These are phyloP conservation scores for Limenitis camilla DNA, from an alignment of 2,888 invertebrate genomes.

Conservation along the genomic window DNA sequence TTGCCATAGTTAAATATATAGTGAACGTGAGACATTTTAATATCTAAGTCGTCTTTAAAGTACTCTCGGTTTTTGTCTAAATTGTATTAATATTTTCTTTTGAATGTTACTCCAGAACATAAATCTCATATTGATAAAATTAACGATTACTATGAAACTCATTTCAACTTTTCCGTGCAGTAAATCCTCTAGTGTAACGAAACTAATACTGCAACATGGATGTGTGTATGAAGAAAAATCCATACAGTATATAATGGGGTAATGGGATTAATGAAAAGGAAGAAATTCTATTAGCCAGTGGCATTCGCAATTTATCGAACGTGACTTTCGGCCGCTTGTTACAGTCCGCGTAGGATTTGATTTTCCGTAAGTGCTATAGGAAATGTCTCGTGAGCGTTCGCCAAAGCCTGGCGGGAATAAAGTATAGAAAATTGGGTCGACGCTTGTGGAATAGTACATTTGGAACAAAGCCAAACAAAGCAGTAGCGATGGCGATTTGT, in stretches of 20 bases:
- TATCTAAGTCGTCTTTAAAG: no score
- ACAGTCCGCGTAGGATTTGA: slow-evolving; percentile 39
- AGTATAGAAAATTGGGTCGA: slow-evolving; percentile 64
- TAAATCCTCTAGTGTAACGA: no score
- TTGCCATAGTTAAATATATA: no score
- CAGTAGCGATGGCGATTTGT: slow-evolving; percentile 48
- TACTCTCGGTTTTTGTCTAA: no score
- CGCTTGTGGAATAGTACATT: slow-evolving; percentile 44
- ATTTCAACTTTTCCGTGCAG: no score
- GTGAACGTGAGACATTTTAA: no score
- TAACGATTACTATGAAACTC: no score
- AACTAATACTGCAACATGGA: neutral
- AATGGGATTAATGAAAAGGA: slow-evolving; percentile 23
- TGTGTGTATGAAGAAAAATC: neutral
- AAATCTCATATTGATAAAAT: no score
- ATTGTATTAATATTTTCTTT: no score
- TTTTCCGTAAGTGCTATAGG: slow-evolving; percentile 54
- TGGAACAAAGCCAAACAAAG: slow-evolving; percentile 60
- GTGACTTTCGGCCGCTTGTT: slow-evolving; percentile 34
- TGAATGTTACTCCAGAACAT: no score
- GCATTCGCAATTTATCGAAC: slow-evolving; percentile 32
- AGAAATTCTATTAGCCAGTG: slow-evolving; percentile 31
- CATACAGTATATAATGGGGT: slow-evolving; percentile 10
- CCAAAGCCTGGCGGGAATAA: slow-evolving; percentile 45
- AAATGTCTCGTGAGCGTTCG: slow-evolving; percentile 53